Base-by-base conservation (phyloP, 2,113 vertebrate genomes). In the Bostrychus sinensis region DNA sequence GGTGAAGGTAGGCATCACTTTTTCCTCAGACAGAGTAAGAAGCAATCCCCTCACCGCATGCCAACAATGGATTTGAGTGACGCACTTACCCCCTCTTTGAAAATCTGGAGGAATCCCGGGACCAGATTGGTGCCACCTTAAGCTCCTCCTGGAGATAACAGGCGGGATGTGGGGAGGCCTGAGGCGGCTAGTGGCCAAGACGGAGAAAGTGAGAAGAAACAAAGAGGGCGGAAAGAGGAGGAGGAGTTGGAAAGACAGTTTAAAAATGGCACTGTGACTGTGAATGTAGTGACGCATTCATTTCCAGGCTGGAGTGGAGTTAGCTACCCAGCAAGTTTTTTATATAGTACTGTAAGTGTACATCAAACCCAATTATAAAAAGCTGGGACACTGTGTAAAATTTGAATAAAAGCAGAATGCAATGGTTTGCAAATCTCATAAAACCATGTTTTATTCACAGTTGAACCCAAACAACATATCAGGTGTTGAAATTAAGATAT, bases 141-240 rank as follows among this genome's bases (percentile, higher is more conserved):
- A 87, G 81, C 81, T 82, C 56, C 76, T 85, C 73, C 50, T 3
- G 75, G 81, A 83, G 81, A 86, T 88, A 77, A 87, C 62, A 62
- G 68, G 64, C 74, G 56, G 70, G 70, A 75, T 79, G 73, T 62
- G 64, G 59, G 60, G 62, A 68, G 59, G 66, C 69, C 68, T 54
- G n/a, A n/a, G n/a, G n/a, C n/a, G n/a, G n/a, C 20, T 10, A 1
- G 12, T 14, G 45, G 22, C 11, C 13, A 45, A 10, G 62, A 69
- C 74, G 62, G 55, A 65, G 64, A 82, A 60, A 70, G 70, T 25
- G 61, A 56, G 66, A 66, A 48, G 77, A 75, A 45, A 66, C 50
- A 38, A 48, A 43, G 66, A 51, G 36, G 42, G 67, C 64, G 58
- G 53, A 68, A 71, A 53, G n/a, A 66, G 36, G 34, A 51, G 22